Evolutionary conservation across 2,888 invertebrate species (phyloP).

Genomic region (Dicyrtomina minuta): DNA sequence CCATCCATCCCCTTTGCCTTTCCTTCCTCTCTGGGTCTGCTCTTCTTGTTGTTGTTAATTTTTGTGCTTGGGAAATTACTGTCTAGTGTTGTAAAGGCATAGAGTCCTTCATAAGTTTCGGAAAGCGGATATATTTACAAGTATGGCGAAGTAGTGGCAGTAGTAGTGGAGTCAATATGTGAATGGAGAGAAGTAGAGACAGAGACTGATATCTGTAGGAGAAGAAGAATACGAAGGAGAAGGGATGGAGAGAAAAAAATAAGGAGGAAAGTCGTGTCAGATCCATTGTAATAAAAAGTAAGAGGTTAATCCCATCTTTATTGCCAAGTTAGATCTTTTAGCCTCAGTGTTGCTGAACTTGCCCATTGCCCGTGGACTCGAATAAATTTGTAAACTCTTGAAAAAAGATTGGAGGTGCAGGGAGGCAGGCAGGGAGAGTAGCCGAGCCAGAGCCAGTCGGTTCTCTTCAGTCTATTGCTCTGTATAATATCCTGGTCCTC

Average conservation of each 20-base stretch:
- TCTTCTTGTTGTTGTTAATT: not conserved
- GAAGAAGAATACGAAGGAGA: not conserved
- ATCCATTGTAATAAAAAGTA: slow-evolving; percentile 12
- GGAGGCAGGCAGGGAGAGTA: not conserved
- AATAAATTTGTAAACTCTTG: too few relatives aligned
- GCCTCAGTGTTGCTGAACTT: slow-evolving; percentile 14
- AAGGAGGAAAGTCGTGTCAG: slow-evolving; percentile 20
- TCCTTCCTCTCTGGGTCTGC: too few relatives aligned
- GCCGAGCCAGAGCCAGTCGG: too few relatives aligned
- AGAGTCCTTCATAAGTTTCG: not conserved
- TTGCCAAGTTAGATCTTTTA: slow-evolving; percentile 12
- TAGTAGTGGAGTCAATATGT: not conserved
- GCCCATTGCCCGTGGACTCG: slow-evolving; percentile 11
- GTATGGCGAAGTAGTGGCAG: not conserved
- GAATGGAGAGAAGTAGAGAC: not conserved
- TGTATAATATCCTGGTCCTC: too few relatives aligned
- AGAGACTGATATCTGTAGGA: too few relatives aligned
- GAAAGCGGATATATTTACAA: not conserved
- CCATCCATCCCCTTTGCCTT: too few relatives aligned
- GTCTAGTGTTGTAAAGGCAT: not conserved
- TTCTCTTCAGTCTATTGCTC: too few relatives aligned
- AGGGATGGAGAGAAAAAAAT: slow-evolving; percentile 1
- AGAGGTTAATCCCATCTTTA: slow-evolving; percentile 31
- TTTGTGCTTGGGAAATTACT: not conserved
- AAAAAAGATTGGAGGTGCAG: not conserved